These are phyloP conservation scores for Protobothrops mucrosquamatus DNA, from an alignment of 2,113 vertebrate genomes.

Conservation along the genomic window DNA sequence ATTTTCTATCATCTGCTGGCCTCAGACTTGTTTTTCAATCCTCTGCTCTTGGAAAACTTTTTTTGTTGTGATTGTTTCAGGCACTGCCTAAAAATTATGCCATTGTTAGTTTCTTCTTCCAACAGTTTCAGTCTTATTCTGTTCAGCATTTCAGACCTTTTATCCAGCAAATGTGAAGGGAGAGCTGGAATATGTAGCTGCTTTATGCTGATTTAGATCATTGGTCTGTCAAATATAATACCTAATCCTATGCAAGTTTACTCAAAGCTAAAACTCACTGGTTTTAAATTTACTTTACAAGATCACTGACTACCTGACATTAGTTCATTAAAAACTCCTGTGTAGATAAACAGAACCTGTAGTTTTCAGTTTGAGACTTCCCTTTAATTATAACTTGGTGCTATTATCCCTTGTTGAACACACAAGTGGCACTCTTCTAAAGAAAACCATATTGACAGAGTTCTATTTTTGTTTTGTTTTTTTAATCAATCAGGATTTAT, in stretches of 20 bases:
- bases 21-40: neutral
- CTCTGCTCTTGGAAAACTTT: neutral
- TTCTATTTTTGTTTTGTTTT: conserved; percentile 29
- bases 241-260: neutral
- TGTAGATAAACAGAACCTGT: neutral
- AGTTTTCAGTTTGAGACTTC: neutral
- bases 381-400: neutral
- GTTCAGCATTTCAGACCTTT: neutral
- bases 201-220: neutral
- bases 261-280: neutral
- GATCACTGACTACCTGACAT: neutral
- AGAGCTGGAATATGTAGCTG: neutral
- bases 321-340: neutral
- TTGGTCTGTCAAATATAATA: neutral
- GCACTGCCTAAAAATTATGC: neutral
- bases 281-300: neutral
- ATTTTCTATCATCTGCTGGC: neutral
- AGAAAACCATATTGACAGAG: neutral
- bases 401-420: neutral
- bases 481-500: conserved; percentile 72
- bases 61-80: neutral
- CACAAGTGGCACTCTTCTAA: neutral
- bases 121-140: neutral
- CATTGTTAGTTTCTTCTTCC: neutral
- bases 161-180: neutral